phyloP scores from a whole-genome alignment of 2,888 invertebrate genomes.

The Limnephilus auricula region DNA sequence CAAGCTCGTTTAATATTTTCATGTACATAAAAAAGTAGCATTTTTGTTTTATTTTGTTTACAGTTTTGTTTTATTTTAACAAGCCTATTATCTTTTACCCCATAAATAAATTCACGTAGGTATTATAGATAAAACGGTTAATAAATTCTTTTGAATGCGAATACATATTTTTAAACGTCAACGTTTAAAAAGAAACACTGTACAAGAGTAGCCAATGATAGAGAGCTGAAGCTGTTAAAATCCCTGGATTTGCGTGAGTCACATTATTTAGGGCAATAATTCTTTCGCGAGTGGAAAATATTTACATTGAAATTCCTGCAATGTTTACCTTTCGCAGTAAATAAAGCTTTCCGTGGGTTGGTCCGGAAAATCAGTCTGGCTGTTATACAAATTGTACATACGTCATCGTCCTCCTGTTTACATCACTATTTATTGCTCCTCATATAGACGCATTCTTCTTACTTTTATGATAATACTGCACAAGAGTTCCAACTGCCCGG shows the following conservation, averaged over 20 bases:
- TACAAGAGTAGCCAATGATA: not conserved
- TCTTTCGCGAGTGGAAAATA: not conserved
- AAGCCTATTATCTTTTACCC: not conserved
- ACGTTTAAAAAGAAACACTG: not conserved
- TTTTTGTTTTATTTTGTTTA: too few relatives aligned
- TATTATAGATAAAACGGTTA: not conserved
- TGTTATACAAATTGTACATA: not conserved
- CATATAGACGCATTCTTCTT: not conserved
- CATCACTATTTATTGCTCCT: not conserved
- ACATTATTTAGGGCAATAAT: conserved; percentile 16
- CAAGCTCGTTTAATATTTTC: too few relatives aligned
- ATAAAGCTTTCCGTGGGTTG: not conserved
- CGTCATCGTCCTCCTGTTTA: not conserved
- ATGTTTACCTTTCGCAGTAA: conserved; percentile 18
- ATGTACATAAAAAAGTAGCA: too few relatives aligned
- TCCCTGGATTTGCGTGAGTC: not conserved
- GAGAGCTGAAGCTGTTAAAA: not conserved
- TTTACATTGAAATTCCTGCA: conserved; percentile 21
- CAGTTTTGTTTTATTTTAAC: not conserved
- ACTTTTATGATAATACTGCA: too few relatives aligned
- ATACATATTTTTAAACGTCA: not conserved
- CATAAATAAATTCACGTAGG: not conserved
- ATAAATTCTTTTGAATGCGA: not conserved
- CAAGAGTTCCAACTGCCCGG: too few relatives aligned
- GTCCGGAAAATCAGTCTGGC: not conserved